These are phyloP conservation scores for Caenorhabditis briggsae DNA, from an alignment of 1,140 invertebrate species.

Conservation along the genomic window DNA sequence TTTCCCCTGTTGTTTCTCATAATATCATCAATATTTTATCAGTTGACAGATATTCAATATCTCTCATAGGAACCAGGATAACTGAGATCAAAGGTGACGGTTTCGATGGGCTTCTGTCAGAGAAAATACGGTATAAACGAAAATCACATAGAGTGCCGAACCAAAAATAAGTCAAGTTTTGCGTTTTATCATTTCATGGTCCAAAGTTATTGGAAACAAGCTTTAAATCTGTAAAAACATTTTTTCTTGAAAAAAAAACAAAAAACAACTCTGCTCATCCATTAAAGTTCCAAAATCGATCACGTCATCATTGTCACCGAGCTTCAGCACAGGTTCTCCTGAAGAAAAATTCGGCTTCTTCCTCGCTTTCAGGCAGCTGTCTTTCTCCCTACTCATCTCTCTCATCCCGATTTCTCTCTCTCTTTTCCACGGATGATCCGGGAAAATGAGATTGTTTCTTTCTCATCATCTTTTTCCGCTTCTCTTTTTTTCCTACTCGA, in stretches of 20 bases:
- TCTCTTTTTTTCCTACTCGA: not conserved
- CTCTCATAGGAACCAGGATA: too few relatives aligned
- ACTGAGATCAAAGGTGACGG: too few relatives aligned
- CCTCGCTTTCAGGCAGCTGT: slow-evolving; percentile 6
- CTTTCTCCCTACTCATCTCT: not conserved
- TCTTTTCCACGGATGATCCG: not conserved
- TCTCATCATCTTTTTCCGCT: not conserved
- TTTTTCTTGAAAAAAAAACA: too few relatives aligned
- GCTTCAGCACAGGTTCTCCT: not conserved
- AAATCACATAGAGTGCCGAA: too few relatives aligned
- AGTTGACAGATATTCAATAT: too few relatives aligned
- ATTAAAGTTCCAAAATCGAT: not conserved
- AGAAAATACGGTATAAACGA: too few relatives aligned
- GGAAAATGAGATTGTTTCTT: not conserved
- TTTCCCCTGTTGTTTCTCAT: too few relatives aligned
- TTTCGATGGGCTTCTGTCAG: too few relatives aligned
- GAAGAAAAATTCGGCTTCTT: not conserved
- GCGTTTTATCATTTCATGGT: too few relatives aligned
- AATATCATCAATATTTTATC: too few relatives aligned
- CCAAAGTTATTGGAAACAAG: too few relatives aligned
- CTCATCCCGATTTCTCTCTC: not conserved
- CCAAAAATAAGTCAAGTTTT: too few relatives aligned
- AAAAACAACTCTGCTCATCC: not conserved
- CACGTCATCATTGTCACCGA: not conserved
- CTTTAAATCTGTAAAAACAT: not conserved